These are phyloP conservation scores for Heliothis subflexa DNA, from an alignment of 1,140 invertebrate species.

Conservation along the genomic window DNA sequence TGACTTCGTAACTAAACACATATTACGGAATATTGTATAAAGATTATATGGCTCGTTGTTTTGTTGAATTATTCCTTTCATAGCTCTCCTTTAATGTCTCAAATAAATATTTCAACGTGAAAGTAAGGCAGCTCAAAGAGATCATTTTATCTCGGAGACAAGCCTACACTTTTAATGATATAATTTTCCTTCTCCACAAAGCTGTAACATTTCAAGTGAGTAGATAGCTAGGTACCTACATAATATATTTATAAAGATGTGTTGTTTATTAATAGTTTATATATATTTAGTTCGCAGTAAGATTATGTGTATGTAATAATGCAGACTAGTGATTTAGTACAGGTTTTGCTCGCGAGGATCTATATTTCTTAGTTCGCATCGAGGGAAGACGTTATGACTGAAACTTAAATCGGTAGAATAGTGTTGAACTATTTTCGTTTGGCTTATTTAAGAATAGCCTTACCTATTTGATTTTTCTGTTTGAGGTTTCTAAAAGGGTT, in stretches of 20 bases:
- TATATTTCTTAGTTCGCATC: constrained; percentile 84
- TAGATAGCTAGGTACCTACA: neutral
- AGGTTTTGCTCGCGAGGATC: constrained; percentile 82
- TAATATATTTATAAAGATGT: constrained; percentile 10
- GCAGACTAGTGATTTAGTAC: constrained; percentile 83
- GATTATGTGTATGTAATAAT: constrained; percentile 76
- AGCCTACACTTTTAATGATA: constrained; percentile 25
- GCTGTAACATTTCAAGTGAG: neutral
- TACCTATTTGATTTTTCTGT: neutral
- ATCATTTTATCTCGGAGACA: constrained; percentile 5
- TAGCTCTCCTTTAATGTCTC: neutral
- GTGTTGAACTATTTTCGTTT: constrained; percentile 47
- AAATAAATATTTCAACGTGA: constrained; percentile 4
- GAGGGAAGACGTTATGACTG: constrained; percentile 84
- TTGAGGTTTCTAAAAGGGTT: neutral
- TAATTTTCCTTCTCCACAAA: constrained; percentile 18
- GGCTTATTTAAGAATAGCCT: neutral
- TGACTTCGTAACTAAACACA: constrained; percentile 74
- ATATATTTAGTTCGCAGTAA: constrained; percentile 53
- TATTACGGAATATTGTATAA: constrained; percentile 60
- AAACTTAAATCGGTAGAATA: constrained; percentile 78
- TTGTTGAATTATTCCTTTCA: constrained; percentile 14
- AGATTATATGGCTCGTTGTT: constrained; percentile 28
- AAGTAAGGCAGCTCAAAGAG: neutral
- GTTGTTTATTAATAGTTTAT: constrained; percentile 15